Conservation (phyloP, 30 jellyfish, hydroid and myxozoan species). For the Rhopilema esculentum region DNA sequence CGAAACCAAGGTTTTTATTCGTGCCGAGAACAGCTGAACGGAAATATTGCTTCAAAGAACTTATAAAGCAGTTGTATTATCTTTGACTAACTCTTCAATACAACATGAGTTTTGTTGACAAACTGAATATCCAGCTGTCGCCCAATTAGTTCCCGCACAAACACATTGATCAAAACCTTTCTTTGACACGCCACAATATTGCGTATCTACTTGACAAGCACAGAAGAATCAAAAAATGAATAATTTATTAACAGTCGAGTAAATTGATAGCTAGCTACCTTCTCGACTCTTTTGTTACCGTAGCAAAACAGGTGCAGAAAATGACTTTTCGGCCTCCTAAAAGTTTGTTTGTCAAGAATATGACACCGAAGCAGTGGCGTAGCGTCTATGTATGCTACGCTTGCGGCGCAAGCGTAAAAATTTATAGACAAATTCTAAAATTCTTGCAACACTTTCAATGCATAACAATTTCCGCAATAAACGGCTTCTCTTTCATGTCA, state of each 20-base stretch:
- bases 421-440: no score
- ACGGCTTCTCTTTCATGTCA: no score
- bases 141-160: neutral
- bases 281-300: neutral
- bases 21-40: neutral
- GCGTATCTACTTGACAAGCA: neutral
- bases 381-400: no score
- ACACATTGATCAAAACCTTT: neutral
- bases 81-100: neutral
- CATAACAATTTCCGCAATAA: no score
- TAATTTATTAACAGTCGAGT: neutral
- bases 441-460: no score
- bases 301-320: neutral
- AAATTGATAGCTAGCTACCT: neutral
- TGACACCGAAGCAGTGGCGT: no score
- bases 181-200: neutral
- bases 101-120: neutral
- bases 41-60: neutral
- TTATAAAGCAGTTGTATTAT: neutral
- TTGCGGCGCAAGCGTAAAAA: no score
- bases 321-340: no score
- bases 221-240: neutral
- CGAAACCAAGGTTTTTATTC: neutral
- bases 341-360: no score
- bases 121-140: neutral